phyloP scores from a whole-genome alignment of 2,888 invertebrate species.

The Dysmachus trigonus region DNA sequence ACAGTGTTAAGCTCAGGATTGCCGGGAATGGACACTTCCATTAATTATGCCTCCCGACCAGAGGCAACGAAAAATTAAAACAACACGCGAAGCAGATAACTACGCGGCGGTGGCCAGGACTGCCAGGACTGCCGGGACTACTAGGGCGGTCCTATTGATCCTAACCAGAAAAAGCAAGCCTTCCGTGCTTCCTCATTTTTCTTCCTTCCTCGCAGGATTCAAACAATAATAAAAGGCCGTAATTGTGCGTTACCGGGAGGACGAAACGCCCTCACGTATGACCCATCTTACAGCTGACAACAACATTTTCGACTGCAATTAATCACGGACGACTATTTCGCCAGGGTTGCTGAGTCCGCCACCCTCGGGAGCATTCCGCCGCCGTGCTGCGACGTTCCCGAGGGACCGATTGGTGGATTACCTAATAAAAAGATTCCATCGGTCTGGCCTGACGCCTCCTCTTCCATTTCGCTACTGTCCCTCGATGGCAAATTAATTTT shows the following conservation, averaged over 20 bases:
- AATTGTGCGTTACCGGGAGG: background rate
- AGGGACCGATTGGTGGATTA: constrained; percentile 25
- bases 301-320: constrained; percentile 34
- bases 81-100: background rate
- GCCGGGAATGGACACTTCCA: constrained; percentile 7
- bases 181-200: constrained; percentile 5
- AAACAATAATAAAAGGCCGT: constrained; percentile 14
- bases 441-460: constrained; percentile 6
- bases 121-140: no score
- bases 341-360: background rate
- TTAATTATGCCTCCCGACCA: constrained; percentile 6
- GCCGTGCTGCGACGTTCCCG: background rate
- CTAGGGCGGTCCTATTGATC: background rate
- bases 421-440: constrained; percentile 11
- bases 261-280: constrained; percentile 18
- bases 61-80: background rate
- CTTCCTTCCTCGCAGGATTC: background rate
- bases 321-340: constrained; percentile 33
- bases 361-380: background rate
- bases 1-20: background rate
- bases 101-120: background rate
- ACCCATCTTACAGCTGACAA: constrained; percentile 33
- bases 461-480: constrained; percentile 48
- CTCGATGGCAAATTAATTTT: constrained; percentile 49
- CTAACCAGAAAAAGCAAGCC: constrained; percentile 1